These are phyloP conservation scores for Ferrisia virgata DNA, from an alignment of 2,888 invertebrate species.

Conservation along the genomic window DNA sequence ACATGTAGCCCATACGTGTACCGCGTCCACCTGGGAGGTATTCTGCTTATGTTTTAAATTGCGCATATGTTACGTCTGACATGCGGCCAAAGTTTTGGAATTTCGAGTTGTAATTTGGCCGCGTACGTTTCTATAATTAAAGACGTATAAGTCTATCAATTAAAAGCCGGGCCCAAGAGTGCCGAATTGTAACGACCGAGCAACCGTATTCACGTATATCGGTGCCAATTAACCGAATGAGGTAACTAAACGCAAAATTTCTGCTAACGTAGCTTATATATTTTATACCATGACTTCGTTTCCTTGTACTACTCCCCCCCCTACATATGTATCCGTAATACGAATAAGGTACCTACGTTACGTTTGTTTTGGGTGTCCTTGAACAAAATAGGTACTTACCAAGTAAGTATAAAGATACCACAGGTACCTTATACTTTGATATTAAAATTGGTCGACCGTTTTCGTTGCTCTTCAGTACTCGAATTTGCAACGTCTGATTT, in stretches of 20 bases:
- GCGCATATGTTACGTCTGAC: constrained; percentile 22
- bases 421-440: no score
- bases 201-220: not conserved
- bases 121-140: constrained; percentile 27
- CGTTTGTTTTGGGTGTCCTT: no score
- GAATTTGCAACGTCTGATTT: no score
- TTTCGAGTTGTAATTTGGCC: constrained; percentile 17
- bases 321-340: no score
- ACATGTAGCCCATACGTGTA: no score
- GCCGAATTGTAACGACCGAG: not conserved
- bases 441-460: no score
- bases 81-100: constrained; percentile 17
- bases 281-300: not conserved
- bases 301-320: no score
- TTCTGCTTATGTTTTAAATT: not conserved
- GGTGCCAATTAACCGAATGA: not conserved
- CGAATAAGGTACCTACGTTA: no score
- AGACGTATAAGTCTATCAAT: constrained; percentile 22
- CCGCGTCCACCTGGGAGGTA: not conserved
- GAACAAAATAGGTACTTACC: no score
- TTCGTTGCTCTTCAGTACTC: no score
- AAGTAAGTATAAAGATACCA: no score
- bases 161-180: not conserved
- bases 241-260: not conserved
- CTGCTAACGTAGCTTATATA: not conserved